Percentiles rank a stretch among this genome's conserved stretches.
Conservation (phyloP, 2,113 vertebrate species). For the Bubo scandiacus region DNA sequence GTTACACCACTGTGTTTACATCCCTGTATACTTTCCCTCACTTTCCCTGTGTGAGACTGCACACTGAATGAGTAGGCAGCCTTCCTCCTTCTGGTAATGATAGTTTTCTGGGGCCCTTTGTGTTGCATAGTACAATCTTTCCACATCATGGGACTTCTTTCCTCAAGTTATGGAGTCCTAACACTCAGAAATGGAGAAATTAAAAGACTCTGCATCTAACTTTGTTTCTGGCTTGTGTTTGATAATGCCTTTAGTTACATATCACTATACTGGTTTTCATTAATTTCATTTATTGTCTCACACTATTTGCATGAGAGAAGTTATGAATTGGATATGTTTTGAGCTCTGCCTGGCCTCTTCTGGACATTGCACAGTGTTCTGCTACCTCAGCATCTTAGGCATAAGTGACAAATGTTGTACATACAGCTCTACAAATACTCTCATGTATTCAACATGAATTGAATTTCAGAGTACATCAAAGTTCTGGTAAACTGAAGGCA, state of each 20-base stretch:
- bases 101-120: not conserved
- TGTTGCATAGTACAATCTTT: not conserved
- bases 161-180: not conserved
- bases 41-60: not conserved
- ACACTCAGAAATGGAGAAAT: not conserved
- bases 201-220: not conserved
- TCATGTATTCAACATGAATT: not conserved
- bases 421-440: not conserved
- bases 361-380: not conserved
- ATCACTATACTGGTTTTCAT: not conserved
- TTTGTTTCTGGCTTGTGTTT: not conserved
- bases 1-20: not conserved
- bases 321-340: not conserved
- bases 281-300: not conserved
- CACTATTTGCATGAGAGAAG: not conserved
- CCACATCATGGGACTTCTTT: not conserved
- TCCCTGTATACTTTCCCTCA: not conserved
- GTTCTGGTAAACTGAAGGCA: not conserved
- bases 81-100: not conserved
- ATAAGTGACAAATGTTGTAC: not conserved
- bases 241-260: not conserved
- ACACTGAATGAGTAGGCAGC: not conserved
- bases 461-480: not conserved
- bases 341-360: not conserved
- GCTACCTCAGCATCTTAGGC: not conserved